Percentiles rank a stretch among this genome's conserved stretches.
These are phyloP conservation scores for Caenorhabditis wallacei DNA, from an alignment of 2,888 invertebrate genomes.

Conservation along the genomic window DNA sequence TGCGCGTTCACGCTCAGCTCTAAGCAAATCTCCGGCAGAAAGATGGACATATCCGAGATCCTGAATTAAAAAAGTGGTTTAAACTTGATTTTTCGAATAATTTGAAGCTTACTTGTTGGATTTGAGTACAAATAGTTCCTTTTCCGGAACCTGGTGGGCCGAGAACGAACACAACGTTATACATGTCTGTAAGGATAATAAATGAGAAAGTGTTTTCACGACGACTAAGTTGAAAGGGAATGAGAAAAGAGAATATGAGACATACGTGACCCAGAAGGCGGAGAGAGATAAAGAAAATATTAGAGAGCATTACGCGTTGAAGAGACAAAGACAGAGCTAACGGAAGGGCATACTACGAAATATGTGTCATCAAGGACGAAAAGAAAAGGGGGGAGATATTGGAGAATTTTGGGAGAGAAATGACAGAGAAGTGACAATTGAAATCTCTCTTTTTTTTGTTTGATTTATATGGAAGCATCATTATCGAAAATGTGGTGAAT, in stretches of 20 bases:
- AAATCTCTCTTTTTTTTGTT: background rate
- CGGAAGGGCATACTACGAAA: conserved; percentile 20
- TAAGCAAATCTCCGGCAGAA: conserved; percentile 90
- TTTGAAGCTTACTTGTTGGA: conserved; percentile 89
- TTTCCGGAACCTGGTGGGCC: conserved; percentile 98
- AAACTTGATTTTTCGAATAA: background rate
- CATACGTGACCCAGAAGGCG: conserved; percentile 5
- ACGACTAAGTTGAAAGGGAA: conserved; percentile 1
- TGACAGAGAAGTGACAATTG: background rate
- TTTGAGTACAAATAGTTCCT: conserved; percentile 95
- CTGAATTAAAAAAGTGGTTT: conserved; percentile 80
- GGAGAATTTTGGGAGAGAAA: background rate
- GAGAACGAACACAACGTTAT: conserved; percentile 95
- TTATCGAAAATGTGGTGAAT: background rate
- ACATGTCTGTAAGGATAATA: conserved; percentile 28
- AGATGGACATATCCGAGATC: conserved; percentile 86
- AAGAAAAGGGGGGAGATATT: background rate
- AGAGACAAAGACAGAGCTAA: conserved; percentile 23
- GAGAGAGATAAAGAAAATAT: conserved; percentile 9
- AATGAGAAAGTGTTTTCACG: background rate
- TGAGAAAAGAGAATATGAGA: conserved; percentile 2
- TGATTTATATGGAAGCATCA: conserved; percentile 8
- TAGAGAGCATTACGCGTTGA: background rate
- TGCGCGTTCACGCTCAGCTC: conserved; percentile 92
- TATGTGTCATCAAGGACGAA: conserved; percentile 11